Evolutionary conservation across 2,113 vertebrate genomes (phyloP), one percentile per base, ranked within the genome.

Genomic region (Eublepharis macularius): DNA sequence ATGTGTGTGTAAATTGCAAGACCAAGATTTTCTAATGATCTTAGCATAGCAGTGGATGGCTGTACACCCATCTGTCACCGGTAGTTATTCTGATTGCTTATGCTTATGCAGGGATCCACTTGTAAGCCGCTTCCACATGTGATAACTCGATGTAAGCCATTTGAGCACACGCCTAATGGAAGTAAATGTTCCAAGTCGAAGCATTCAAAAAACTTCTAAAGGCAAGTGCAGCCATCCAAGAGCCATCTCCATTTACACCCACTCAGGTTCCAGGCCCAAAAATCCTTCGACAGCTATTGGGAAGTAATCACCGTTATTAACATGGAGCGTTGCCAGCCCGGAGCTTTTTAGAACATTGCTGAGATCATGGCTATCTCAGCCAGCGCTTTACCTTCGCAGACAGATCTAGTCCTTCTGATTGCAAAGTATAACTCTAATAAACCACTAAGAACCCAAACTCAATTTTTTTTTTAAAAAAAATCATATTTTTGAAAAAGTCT

Each of bases 21-120:
- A 17, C 80, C 43, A 69, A n/a, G 32, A 26, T 45, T 79, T 80
- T 80, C 39, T 21, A 36, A 24, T 45, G 19, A 21, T 4, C 39
- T 29, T 80, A 32, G 8, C 0, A 14, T 34, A 60, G 41, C 2
- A 2, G 32, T 63, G 73, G 0, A 1, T 36, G 36, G 36, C 3
- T 49, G 47, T 13, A 32, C 1, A 0, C n/a, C 5, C 32, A 54
- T 6, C 65, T 8, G 6, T 8, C 2, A 24, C 39, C 0, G 45
- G 39, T 3, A 0, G 2, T n/a, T 0, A 1, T 24, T 16, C 32
- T 16, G 74, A 14, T 2, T 19, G 47, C 17, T 36, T 0, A 0
- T 12, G 1, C 24, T 11, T 0, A 0, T 17, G 74, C 45, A 68
- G 39, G 9, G 39, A 8, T 39, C 17, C 4, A 6, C 57, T 88